Base-by-base conservation (phyloP, 2,888 invertebrate genomes). In the Drosophila lacicola region DNA sequence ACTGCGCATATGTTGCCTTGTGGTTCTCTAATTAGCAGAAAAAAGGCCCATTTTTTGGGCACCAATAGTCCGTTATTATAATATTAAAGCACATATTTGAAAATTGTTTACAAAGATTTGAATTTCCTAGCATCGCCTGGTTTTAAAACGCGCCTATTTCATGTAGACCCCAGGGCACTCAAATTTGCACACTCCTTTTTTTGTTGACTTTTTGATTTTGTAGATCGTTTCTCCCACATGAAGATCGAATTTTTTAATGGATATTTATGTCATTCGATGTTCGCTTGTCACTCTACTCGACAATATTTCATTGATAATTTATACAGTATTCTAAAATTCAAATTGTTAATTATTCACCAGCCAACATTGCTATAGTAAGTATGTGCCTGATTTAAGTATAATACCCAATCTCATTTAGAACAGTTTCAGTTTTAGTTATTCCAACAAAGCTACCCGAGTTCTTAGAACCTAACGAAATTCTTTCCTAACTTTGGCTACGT, bases 1-100 rank as follows among this genome's bases (percentile, higher is more conserved):
- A 77, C 67, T 61, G 37, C 17, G 37, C 60, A 60, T 13, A 62
- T 70, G 51, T 25, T 46, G 65, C 9, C 11, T n/a, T 70, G 64
- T 36, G 76, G 53, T 39, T 75, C 44, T n/a, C 70, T 53, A 19
- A 44, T 51, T 63, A 63, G 19, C 51, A 61, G 39, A 33, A 53
- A 21, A 44, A 25, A 10, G 10, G 29, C 2, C 6, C 2, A 2
- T 2, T 25, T 25, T 25, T 25, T 25, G 21, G 21, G 21, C 21
- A 21, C 21, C 21, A 21, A 47, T 29, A 14, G 6, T 11, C 10
- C 2, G 25, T 1, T 14, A n/a, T 50, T 51, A 8, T 13, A n/a
- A 21, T 2, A 34, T n/a, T 21, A 17, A 39, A 37, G 4, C 10
- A 11, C 10, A 6, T 4, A 9, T 9, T n/a, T 19, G 2, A 2